Base-by-base conservation (phyloP, 1,140 invertebrate species). In the Latrodectus geometricus region DNA sequence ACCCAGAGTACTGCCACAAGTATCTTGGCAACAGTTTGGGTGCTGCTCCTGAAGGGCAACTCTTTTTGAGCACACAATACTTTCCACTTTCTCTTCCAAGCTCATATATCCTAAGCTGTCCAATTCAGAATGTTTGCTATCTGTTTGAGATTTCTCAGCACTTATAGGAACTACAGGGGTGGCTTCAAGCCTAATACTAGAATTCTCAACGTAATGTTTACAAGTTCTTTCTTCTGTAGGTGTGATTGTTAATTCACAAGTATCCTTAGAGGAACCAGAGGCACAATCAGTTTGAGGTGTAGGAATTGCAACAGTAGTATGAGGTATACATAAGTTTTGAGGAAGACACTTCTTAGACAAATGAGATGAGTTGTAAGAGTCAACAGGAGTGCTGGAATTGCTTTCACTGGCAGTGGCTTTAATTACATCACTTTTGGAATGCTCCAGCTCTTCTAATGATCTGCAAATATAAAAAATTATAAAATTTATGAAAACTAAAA, bases 81-180 rank as follows among this genome's bases (percentile, higher is more conserved):
- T 20, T 17, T 54, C 54, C 35, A 76, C 52, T 52, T 75, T 84
- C 48, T 88, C 83, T 20, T 88, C 69, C 17, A 82, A 50, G 54
- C 84, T 88, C 17, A 61, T 54, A 21, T 88, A 88, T 20, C 87
- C 87, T 9, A 88, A 21, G 74, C 87, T 88, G 61, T 79, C 73
- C 15, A 75, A 74, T 21, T 89, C 79, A 78, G 79, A 82, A 20
- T 54, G 49, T 56, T 73, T 82, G 7, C 20, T n/a, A 23, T 73
- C 9, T 56, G 14, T 48, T 15, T 17, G 15, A 20, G 21, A 12
- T 52, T 17, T 17, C 20, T 56, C n/a, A 15, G 73, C 14, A 20
- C 9, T 48, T 61, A 35, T 82, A 82, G 79, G 79, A 82, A 82
- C 79, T 82, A 73, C 56, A 21, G 20, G 20, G 9, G 73, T 15